A percentile compares a stretch with the other conserved stretches of the same genome.
Evolutionary conservation across 2,113 vertebrate species (phyloP).

Genomic region (Opisthocomus hoazin): DNA sequence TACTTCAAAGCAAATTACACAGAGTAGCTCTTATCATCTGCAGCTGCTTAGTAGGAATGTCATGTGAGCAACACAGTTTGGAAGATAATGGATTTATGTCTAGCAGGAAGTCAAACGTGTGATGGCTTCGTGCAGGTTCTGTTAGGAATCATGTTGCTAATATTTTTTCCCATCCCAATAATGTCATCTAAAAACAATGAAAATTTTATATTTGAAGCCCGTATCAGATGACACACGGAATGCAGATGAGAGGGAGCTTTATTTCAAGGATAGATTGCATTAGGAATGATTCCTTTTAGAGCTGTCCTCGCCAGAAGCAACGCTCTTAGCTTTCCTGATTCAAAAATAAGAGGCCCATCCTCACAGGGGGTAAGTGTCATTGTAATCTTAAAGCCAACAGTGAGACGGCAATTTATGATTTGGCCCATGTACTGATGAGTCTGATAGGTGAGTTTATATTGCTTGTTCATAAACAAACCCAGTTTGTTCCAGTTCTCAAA

Average conservation of each 20-base stretch:
- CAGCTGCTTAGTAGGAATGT: slow-evolving; percentile 67
- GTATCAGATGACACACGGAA: neutral
- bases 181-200: slow-evolving; percentile 51
- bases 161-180: slow-evolving; percentile 32
- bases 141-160: slow-evolving; percentile 61
- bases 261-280: slow-evolving; percentile 63
- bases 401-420: slow-evolving; percentile 18
- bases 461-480: slow-evolving; percentile 12
- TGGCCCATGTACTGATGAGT: slow-evolving; percentile 6
- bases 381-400: neutral
- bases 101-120: slow-evolving; percentile 67
- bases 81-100: slow-evolving; percentile 64
- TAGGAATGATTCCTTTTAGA: slow-evolving; percentile 40
- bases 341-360: neutral
- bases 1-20: slow-evolving; percentile 56
- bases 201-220: slow-evolving; percentile 39
- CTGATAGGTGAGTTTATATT: slow-evolving; percentile 18
- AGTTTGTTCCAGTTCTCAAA: slow-evolving; percentile 7
- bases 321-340: slow-evolving; percentile 44
- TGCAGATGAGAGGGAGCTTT: slow-evolving; percentile 57
- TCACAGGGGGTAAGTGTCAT: neutral
- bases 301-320: slow-evolving; percentile 27
- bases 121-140: slow-evolving; percentile 54
- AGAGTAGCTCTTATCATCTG: slow-evolving; percentile 50
- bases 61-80: slow-evolving; percentile 26